Conservation (phyloP, 2,888 invertebrate species). For the Atethmia centrago region DNA sequence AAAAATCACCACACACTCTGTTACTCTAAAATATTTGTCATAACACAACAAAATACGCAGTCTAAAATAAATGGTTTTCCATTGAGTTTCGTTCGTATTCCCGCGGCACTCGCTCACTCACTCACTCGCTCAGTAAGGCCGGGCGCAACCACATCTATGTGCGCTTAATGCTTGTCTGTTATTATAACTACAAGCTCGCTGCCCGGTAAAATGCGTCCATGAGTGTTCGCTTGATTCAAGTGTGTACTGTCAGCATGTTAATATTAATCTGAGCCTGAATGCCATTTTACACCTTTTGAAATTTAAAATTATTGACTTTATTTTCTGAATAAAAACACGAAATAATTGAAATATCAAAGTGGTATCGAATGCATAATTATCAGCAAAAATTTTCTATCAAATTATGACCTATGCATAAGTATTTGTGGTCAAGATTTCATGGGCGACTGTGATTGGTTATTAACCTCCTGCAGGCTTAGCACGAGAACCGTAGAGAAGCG, state of each 20-base stretch:
- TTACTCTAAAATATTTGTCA: slow-evolving; percentile 3
- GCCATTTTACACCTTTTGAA: neutral
- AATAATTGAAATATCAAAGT: neutral
- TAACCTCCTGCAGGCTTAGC: no score
- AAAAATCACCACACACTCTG: neutral
- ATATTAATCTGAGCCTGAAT: no score
- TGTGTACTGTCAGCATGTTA: neutral
- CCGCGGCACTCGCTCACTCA: slow-evolving; percentile 9
- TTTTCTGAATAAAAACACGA: neutral
- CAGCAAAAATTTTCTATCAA: neutral
- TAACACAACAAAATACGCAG: neutral
- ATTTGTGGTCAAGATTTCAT: neutral
- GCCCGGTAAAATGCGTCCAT: slow-evolving; percentile 5
- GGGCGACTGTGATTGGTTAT: neutral
- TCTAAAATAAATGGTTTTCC: slow-evolving; percentile 32
- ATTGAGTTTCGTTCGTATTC: slow-evolving; percentile 26
- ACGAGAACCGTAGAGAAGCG: no score
- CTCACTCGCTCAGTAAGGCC: slow-evolving; percentile 8
- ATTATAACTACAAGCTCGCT: slow-evolving; percentile 12
- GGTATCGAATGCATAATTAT: neutral
- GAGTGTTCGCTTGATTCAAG: slow-evolving; percentile 6
- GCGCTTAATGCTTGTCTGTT: slow-evolving; percentile 12
- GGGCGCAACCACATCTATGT: slow-evolving; percentile 1
- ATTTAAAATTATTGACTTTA: neutral
- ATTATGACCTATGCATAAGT: neutral